Evolutionary conservation across 2,797 vertebrate species (phyloP), one percentile per base, ranked within the genome.

Genomic region (Graptemys geographica): DNA sequence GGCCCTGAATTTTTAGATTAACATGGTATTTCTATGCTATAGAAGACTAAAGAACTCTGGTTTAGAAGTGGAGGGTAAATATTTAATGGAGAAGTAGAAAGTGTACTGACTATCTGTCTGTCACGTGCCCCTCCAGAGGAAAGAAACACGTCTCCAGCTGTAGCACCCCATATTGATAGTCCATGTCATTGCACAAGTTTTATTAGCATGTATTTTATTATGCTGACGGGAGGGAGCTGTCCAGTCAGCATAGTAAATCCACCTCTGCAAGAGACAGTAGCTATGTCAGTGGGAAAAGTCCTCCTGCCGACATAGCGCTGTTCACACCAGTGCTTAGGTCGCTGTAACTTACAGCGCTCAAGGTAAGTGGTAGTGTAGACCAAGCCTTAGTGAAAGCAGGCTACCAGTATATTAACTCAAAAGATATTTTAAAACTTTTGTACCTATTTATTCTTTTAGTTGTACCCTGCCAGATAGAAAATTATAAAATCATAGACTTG

Each of bases 1-100:
- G 83, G 41, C 92, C 85, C 82, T 90, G 37, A 41, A 87, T 87
- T 87, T 92, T 80, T 90, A 12, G 86, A 92, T 92, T 69, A 85
- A 65, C 72, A 15, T 84, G 72, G 44, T 59, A 19, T 83, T 91
- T 41, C 8, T 88, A 1, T 27, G 18, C 79, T 94, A 19, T 2
- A 78, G 2, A 88, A 83, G 55, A 31, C 25, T 41, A 65, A 62
- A 92, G n/a, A 80, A 79, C 84, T 91, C 86, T 28, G 88, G 41
- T 81, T 55, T 72, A 92, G 87, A 92, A 93, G 65, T 13, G 86
- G 89, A 84, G 89, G 78, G 79, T 41, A 53, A 37, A 79, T 85
- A 4, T 1, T 81, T 82, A 19, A 37, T 37, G 65, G 16, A 37
- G 65, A 69, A 13, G 9, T 69, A 21, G n/a, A 69, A 23, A 52